A percentile compares a stretch with the other conserved stretches of the same genome.
Conservation (phyloP, 2,888 invertebrate species). For the Syrphus vitripennis region DNA sequence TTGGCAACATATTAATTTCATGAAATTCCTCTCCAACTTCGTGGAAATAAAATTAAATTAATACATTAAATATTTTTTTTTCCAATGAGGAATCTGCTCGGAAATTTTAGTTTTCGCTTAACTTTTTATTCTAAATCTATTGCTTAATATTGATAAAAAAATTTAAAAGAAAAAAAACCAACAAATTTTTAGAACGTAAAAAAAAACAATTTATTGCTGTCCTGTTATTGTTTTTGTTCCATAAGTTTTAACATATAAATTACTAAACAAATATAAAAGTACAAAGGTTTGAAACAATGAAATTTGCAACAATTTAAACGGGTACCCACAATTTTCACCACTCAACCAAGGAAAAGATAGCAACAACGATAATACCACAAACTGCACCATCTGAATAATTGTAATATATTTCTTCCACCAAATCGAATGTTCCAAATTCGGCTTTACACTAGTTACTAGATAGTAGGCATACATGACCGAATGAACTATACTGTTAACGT, state of each 20-base stretch:
- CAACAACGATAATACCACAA: slow-evolving; percentile 83
- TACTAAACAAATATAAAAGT: slow-evolving; percentile 85
- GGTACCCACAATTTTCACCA: slow-evolving; percentile 83
- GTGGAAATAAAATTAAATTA: too few relatives aligned
- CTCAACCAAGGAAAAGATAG: slow-evolving; percentile 81
- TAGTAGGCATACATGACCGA: slow-evolving; percentile 92
- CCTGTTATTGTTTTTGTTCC: slow-evolving; percentile 76
- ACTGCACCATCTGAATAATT: slow-evolving; percentile 89
- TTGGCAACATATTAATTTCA: too few relatives aligned
- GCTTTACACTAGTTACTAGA: slow-evolving; percentile 86
- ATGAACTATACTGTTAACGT: slow-evolving; percentile 89
- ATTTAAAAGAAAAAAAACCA: neutral
- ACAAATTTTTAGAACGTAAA: neutral
- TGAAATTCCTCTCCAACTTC: too few relatives aligned
- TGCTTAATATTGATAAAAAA: too few relatives aligned
- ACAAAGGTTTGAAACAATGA: slow-evolving; percentile 86
- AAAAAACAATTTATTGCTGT: neutral
- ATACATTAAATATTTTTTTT: too few relatives aligned
- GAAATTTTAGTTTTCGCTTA: too few relatives aligned
- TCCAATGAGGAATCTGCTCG: too few relatives aligned
- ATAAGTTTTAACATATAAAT: slow-evolving; percentile 87
- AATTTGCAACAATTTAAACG: slow-evolving; percentile 82
- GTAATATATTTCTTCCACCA: slow-evolving; percentile 94
- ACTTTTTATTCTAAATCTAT: too few relatives aligned
- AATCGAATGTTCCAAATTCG: slow-evolving; percentile 86